phyloP scores from a whole-genome alignment of 2,113 vertebrate species.

The Solea solea region DNA sequence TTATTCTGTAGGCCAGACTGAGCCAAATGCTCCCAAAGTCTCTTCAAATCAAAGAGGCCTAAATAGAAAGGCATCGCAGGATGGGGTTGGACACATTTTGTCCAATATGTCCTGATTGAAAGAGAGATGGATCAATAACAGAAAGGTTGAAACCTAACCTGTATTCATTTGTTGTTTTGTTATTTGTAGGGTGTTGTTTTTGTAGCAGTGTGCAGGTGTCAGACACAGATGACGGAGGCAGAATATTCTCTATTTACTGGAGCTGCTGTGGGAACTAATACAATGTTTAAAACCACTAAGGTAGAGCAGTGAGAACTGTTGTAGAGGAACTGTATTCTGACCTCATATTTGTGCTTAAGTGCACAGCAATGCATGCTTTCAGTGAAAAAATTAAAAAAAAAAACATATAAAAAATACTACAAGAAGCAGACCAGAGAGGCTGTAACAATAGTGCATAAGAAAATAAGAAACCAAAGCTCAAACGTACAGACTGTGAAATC shows the following conservation, averaged over 20 bases:
- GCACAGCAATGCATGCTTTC: not conserved
- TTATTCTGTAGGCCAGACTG: conserved; percentile 21
- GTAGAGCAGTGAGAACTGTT: not conserved
- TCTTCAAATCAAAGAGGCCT: conserved; percentile 46
- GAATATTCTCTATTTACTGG: not conserved
- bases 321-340: not conserved
- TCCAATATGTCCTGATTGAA: conserved; percentile 25
- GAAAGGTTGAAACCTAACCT: not conserved
- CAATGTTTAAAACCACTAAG: conserved; percentile 10
- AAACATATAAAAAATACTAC: not conserved
- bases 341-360: not conserved
- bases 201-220: not conserved
- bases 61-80: conserved; percentile 57
- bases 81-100: conserved; percentile 23
- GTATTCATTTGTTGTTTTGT: not conserved
- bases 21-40: conserved; percentile 39
- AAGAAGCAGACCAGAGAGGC: too few relatives aligned
- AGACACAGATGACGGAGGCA: not conserved
- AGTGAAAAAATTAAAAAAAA: not conserved
- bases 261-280: conserved; percentile 8
- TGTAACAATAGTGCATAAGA: too few relatives aligned
- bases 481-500: conserved; percentile 12
- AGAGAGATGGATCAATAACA: conserved; percentile 22
- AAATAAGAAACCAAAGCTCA: not conserved
- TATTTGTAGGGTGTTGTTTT: not conserved